Evolutionary conservation across 92 coral and sea anemone genomes (phyloP), one percentile per base, ranked within the genome.

Genomic region (Palythoa caribaeorum): DNA sequence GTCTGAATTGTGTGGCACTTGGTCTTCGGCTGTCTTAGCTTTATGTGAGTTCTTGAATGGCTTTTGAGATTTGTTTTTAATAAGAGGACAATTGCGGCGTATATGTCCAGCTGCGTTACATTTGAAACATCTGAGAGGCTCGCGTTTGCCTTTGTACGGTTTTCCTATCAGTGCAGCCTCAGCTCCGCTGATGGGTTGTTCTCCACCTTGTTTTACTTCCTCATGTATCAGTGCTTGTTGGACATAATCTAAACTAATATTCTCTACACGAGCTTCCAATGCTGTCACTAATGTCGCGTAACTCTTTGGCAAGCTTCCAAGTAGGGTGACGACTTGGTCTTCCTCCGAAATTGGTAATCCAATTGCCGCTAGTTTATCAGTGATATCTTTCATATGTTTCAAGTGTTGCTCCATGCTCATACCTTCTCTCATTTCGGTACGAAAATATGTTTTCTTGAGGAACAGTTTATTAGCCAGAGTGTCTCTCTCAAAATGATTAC

Each of bases 281-380:
- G 95, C 93, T 66, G 90, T 90, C 39, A 92, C 93, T 60, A 92
- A 81, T 75, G 91, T 87, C 79, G 83, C 88, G 71, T 86, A 92
- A 86, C 88, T 73, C 80, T 80, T 84, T 84, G 88, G 86, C 40
- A 90, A 84, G 80, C 90, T 92, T 79, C 89, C 79, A 73, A 87
- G 69, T 79, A 92, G 76, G 78, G 92, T 83, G 57, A 92, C 91
- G 66, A 89, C 86, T 77, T 71, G 84, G 48, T 92, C 91, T 77
- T 92, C 91, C 72, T 90, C 88, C 20, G 91, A 79, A 83, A 89
- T 86, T 20, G 94, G 90, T 48, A 91, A 89, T 72, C 90, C 92
- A 72, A 89, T 83, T 37, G 92, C 94, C 8, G 91, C 90, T 76
- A 89, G 90, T 75, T 87, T 87, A 77, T 92, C 88, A 7, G 92